These are phyloP conservation scores for Lethenteron camtschaticum DNA, from an alignment of 2,113 vertebrate genomes.

Conservation along the genomic window DNA sequence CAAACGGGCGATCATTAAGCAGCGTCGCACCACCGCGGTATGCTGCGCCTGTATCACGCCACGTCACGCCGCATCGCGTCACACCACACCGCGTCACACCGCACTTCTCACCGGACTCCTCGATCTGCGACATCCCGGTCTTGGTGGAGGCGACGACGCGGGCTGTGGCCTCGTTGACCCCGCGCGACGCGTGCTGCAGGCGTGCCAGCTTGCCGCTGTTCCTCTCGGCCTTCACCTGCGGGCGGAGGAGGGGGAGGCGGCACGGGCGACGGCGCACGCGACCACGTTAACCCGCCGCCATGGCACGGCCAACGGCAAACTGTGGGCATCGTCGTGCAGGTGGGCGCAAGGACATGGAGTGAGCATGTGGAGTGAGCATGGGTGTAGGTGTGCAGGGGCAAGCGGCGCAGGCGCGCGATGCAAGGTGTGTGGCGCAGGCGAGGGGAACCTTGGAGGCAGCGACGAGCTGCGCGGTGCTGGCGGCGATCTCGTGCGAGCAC, in stretches of 20 bases:
- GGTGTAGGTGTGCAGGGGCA: no score
- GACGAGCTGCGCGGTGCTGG: conserved; percentile 80
- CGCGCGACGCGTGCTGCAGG: conserved; percentile 56
- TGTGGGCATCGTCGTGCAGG: no score
- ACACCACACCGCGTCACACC: neutral
- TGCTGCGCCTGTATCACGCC: no score
- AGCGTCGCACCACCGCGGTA: no score
- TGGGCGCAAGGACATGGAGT: no score
- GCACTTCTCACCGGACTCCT: conserved; percentile 45
- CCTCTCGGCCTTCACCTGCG: conserved; percentile 82
- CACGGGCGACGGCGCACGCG: conserved; percentile 12
- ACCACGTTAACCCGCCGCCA: conserved; percentile 25
- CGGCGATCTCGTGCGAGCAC: conserved; percentile 78
- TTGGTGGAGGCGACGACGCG: conserved; percentile 71
- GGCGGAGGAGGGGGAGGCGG: neutral
- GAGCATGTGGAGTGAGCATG: no score
- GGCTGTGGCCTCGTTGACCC: conserved; percentile 64
- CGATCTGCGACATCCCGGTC: conserved; percentile 63
- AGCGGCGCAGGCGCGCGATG: no score
- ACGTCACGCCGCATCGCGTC: no score
- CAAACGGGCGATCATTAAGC: no score
- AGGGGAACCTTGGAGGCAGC: conserved; percentile 66
- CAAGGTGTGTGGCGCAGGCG: neutral
- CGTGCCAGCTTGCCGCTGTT: conserved; percentile 52
- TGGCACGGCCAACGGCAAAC: no score